Percentiles rank a stretch among this genome's conserved stretches.
These are phyloP conservation scores for Thinocorus orbignyianus DNA, from an alignment of 2,113 vertebrate species.

Conservation along the genomic window DNA sequence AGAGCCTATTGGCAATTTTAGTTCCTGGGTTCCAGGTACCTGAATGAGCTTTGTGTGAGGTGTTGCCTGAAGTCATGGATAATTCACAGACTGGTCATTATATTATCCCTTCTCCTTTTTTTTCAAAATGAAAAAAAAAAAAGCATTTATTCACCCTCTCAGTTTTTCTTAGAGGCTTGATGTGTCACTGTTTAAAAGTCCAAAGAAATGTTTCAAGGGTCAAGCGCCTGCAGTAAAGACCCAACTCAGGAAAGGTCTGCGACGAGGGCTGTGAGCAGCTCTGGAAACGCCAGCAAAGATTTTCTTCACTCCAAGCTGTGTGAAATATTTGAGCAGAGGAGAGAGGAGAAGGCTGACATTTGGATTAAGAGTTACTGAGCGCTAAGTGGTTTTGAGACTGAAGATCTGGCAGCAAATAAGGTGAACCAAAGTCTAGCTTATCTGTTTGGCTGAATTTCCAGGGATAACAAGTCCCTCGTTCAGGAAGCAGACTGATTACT, in stretches of 20 bases:
- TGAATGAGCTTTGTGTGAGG: neutral
- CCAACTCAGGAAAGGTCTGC: neutral
- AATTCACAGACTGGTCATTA: neutral
- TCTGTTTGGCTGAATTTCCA: constrained; percentile 34
- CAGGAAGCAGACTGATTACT: neutral
- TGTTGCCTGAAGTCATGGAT: neutral
- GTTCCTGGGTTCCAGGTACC: neutral
- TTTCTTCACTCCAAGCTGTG: neutral
- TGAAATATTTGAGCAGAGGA: neutral
- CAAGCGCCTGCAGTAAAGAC: neutral
- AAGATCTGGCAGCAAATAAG: constrained; percentile 16
- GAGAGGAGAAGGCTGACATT: neutral
- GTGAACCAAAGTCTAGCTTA: neutral
- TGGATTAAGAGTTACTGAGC: constrained; percentile 5
- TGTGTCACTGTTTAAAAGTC: neutral
- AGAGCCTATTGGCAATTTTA: neutral
- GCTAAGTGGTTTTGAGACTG: neutral
- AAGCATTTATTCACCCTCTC: neutral
- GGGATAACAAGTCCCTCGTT: neutral
- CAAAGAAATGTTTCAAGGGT: neutral
- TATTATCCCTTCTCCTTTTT: neutral
- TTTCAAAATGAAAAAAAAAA: neutral
- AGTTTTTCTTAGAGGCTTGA: neutral
- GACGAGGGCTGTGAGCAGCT: neutral
- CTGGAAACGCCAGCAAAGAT: neutral